Evolutionary conservation across 1,140 invertebrate genomes (phyloP), one percentile per base, ranked within the genome.

Genomic region (Drosophila suzukii): DNA sequence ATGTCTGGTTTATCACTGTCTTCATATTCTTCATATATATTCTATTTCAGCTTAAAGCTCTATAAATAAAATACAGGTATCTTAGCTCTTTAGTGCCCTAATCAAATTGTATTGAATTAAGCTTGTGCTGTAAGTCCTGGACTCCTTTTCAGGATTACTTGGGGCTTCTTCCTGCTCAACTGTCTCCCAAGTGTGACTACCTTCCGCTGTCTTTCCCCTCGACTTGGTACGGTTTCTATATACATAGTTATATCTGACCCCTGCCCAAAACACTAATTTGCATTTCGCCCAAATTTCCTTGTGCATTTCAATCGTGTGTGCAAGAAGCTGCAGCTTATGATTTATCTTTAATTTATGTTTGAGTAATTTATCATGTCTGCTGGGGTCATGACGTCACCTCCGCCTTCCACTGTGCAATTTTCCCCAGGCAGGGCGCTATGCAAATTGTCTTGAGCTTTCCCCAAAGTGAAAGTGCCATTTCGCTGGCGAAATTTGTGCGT

Each of bases 291-390:
- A 47, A 75, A 50, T 72, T 78, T 83, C 63, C 80, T 46, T 59
- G 57, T 79, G 63, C 60, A 78, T 61, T 68, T 47, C 66, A 61
- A 77, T 70, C 65, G 73, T 57, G 51, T 67, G 49, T 65, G 78
- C 51, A 58, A 43, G 51, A 47, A 62, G 60, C 43, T 66, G 71
- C 74, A 77, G 36, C 57, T 51, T 51, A 77, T 78, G 74, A 78
- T 86, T 88, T 86, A 86, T 83, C 77, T 83, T 89, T 75, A 81
- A 89, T 89, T 84, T 84, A 83, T 84, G 80, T 84, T 75, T 58
- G 57, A 75, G 84, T 78, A 78, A 89, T 89, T 89, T 89, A 89
- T 89, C 84, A 83, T 80, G 73, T 81, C 81, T 67, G 61, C 55
- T 67, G 65, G 58, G 57, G 54, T 55, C 70, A 54, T 55, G 58